These are phyloP conservation scores for Atractosteus spatula DNA, from an alignment of 2,113 vertebrate genomes.

Conservation along the genomic window DNA sequence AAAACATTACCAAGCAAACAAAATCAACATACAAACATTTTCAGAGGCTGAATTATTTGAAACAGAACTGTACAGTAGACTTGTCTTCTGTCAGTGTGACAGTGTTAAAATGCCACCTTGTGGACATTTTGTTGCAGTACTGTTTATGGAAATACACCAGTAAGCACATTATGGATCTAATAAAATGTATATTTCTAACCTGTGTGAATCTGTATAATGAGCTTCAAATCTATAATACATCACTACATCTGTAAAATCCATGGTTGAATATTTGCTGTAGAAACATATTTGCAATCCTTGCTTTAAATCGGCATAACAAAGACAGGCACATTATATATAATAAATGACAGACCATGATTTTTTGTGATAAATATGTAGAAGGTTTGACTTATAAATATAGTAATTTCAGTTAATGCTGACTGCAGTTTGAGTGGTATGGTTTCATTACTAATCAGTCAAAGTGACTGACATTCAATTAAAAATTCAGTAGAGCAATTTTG, in stretches of 20 bases:
- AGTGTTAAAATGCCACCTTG: constrained; percentile 23
- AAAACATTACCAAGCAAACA: too few relatives aligned
- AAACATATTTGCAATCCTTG: background rate
- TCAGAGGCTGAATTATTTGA: too few relatives aligned
- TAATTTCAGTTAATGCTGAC: constrained; percentile 53
- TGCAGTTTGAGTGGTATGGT: constrained; percentile 41
- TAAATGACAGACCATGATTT: background rate
- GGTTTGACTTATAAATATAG: constrained; percentile 34
- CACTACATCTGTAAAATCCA: background rate
- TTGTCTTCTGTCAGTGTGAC: background rate
- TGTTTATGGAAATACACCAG: background rate
- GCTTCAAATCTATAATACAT: background rate
- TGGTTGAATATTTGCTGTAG: background rate
- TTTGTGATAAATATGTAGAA: constrained; percentile 48
- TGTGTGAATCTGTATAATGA: background rate
- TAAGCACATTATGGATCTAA: too few relatives aligned
- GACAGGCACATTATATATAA: constrained; percentile 10
- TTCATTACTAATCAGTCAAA: constrained; percentile 54
- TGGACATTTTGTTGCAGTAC: constrained; percentile 11
- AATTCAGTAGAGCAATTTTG: constrained; percentile 45
- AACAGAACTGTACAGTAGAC: too few relatives aligned
- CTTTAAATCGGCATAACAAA: constrained; percentile 5
- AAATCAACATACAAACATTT: too few relatives aligned
- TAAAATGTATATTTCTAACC: background rate
- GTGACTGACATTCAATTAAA: constrained; percentile 59